Percentiles rank a stretch among this genome's conserved stretches.
phyloP scores from a whole-genome alignment of 2,113 vertebrate species.

The Trematomus loennbergii region DNA sequence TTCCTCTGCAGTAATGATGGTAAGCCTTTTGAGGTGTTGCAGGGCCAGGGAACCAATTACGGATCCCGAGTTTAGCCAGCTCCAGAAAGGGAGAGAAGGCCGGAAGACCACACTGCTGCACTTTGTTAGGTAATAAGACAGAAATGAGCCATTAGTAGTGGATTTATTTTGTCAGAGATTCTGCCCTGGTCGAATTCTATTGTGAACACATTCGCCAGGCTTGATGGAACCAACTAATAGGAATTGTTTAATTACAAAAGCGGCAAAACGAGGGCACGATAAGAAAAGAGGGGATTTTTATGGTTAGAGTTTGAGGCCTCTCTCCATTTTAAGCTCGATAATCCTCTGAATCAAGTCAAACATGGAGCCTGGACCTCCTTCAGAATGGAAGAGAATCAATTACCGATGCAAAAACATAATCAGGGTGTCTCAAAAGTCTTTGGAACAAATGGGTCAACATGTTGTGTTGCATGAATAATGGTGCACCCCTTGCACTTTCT shows the following conservation, averaged over 20 bases:
- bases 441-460: conserved; percentile 71
- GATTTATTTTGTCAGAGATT: conserved; percentile 46
- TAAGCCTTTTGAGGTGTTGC: conserved; percentile 70
- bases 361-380: conserved; percentile 48
- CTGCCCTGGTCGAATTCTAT: conserved; percentile 32
- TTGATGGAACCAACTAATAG: conserved; percentile 39
- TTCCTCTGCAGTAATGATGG: conserved; percentile 70
- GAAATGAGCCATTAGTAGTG: conserved; percentile 40
- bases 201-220: conserved; percentile 40
- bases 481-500: conserved; percentile 31
- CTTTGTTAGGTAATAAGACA: conserved; percentile 55
- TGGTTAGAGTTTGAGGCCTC: conserved; percentile 40
- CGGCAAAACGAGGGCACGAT: conserved; percentile 23
- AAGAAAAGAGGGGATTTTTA: conserved; percentile 56
- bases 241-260: conserved; percentile 56
- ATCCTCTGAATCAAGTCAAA: conserved; percentile 76
- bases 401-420: conserved; percentile 61
- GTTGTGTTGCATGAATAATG: conserved; percentile 64
- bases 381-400: conserved; percentile 71
- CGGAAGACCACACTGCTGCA: conserved; percentile 43
- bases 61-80: conserved; percentile 44
- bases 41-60: conserved; percentile 68
- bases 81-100: conserved; percentile 21
- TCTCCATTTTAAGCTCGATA: conserved; percentile 61
- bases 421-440: conserved; percentile 56